Base-by-base conservation (phyloP, 1,140 invertebrate genomes). In the Zaprionus capensis region DNA sequence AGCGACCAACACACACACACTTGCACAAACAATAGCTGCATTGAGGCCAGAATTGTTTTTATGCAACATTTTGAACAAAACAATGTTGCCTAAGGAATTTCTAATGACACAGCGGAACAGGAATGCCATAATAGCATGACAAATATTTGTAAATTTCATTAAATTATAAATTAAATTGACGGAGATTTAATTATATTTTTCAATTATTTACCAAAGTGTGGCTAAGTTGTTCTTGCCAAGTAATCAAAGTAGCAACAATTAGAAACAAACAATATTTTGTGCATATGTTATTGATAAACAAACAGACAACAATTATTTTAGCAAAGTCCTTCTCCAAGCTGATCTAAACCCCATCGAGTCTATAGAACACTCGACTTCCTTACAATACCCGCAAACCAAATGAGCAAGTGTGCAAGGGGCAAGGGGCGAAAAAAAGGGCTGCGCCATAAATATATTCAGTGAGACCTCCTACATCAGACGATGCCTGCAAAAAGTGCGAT, bases 381-480 rank as follows among this genome's bases (percentile, higher is more conserved):
- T 49, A 49, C 2, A 49, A 12, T 11, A 15, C 22, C 3, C 9
- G 2, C 15, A 51, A 49, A 51, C 22, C 59, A 46, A 72, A 34
- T 14, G 12, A 28, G 26, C 28, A 11, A 28, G 11, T 28, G 4
- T 28, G n/a, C 2, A 67, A 31, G 34, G 56, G n/a, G 17, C 15
- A 15, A 28, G 9, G 31, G 31, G 28, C 6, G 1, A 20, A 49
- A 67, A 67, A 76, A 72, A 76, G 62, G 63, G 69, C 69, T 62
- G 20, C 11, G 24, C 62, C 63, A 76, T 73, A 73, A 76, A 76
- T 73, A 76, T 62, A 75, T 77, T 65, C 64, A 77, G 46, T 14
- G 46, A 24, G 46, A 51, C 5, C 41, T 17, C n/a, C 15, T n/a
- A 46, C 41, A 46, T 5, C 46, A 22, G 46, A 6, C 41, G 14